Evolutionary conservation across 2,113 vertebrate genomes (phyloP).

Genomic region (Thryonomys swinderianus): DNA sequence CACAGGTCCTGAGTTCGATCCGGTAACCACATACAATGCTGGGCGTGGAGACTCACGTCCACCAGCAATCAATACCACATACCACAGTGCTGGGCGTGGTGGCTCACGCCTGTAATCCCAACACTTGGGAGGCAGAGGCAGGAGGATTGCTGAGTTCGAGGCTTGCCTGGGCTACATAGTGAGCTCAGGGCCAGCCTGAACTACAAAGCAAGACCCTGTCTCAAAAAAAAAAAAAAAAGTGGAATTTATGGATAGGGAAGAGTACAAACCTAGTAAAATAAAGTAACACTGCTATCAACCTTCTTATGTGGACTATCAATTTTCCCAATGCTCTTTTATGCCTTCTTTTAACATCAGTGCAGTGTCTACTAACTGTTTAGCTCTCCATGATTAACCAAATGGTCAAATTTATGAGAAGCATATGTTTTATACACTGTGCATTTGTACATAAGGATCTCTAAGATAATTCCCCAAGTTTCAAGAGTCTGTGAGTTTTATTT

Average conservation of each 20-base stretch:
- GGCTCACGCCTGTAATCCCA: no score
- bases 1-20: no score
- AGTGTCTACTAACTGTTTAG: neutral
- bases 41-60: no score
- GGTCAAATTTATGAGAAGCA: neutral
- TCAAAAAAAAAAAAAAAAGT: no score
- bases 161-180: no score
- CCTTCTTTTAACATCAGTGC: neutral
- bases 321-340: constrained; percentile 20
- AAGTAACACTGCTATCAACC: neutral
- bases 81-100: no score
- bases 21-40: no score
- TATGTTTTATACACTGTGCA: constrained; percentile 35
- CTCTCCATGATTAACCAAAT: neutral
- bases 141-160: no score
- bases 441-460: constrained; percentile 58
- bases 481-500: constrained; percentile 63
- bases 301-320: neutral
- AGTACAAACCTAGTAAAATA: constrained; percentile 21
- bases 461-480: constrained; percentile 55
- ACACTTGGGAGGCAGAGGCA: no score
- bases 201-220: no score
- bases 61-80: no score
- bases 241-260: neutral
- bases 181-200: no score